These are phyloP conservation scores for Rhinophrynus dorsalis DNA, from an alignment of 2,797 vertebrate species.

Conservation along the genomic window DNA sequence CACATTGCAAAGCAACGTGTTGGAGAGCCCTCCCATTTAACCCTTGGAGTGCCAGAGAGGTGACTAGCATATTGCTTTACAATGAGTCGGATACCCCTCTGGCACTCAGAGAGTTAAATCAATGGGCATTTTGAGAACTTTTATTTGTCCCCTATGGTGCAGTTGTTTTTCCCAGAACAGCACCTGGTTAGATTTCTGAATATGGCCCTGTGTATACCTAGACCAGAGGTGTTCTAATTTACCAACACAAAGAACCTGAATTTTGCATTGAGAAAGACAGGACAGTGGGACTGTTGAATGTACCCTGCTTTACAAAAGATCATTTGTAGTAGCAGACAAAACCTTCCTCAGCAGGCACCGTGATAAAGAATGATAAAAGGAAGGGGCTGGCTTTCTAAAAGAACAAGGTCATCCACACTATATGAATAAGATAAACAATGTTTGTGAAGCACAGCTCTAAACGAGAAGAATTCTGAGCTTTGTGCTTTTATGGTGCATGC, in stretches of 20 bases:
- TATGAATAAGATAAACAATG: conserved; percentile 75
- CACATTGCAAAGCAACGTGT: no score
- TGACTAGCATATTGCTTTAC: no score
- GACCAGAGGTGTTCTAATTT: not conserved
- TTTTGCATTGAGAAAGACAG: conserved; percentile 4
- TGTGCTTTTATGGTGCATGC: conserved; percentile 58
- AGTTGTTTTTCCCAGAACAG: no score
- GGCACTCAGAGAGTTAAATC: no score
- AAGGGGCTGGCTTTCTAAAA: conserved; percentile 69
- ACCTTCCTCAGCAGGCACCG: conserved; percentile 69
- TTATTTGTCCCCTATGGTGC: no score
- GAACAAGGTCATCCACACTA: conserved; percentile 73
- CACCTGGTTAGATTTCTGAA: no score
- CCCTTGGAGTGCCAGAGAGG: no score
- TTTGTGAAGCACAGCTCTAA: conserved; percentile 67
- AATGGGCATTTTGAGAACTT: no score
- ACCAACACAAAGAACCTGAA: no score
- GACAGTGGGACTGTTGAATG: conserved; percentile 49
- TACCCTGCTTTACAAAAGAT: conserved; percentile 74
- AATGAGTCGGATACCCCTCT: no score
- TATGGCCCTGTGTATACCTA: no score
- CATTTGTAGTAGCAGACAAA: conserved; percentile 69
- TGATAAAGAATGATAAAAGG: conserved; percentile 75
- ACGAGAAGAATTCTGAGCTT: conserved; percentile 59
- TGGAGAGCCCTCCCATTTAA: no score